Evolutionary conservation across 2,113 vertebrate species (phyloP).

Genomic region (Neopipo cinnamomea): DNA sequence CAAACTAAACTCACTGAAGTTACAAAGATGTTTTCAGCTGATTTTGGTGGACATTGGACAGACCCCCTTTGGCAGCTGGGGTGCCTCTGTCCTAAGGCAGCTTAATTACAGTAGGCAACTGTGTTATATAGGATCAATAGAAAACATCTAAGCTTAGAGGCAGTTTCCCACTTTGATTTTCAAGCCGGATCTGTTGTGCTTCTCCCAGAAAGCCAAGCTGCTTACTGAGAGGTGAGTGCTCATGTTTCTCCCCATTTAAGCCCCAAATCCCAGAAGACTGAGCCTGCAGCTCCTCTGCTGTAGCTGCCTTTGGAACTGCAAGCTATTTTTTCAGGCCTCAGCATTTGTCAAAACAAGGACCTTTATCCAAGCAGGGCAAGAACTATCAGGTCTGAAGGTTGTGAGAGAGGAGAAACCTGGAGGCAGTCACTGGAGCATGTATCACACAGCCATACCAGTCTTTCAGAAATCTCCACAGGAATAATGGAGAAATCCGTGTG

Average conservation of each 20-base stretch:
- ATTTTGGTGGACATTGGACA: background rate
- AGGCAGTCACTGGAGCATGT: background rate
- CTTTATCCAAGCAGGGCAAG: background rate
- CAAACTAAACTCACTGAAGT: background rate
- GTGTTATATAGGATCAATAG: background rate
- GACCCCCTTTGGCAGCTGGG: background rate
- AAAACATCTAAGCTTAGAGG: background rate
- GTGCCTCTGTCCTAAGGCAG: background rate
- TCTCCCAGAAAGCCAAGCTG: background rate
- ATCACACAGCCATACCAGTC: background rate
- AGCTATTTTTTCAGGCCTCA: background rate
- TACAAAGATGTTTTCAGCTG: background rate
- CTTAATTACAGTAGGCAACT: background rate
- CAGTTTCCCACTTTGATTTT: background rate
- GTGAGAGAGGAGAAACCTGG: background rate
- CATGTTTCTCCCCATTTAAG: background rate
- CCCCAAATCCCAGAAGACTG: background rate
- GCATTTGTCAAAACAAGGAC: background rate
- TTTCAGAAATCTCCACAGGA: background rate
- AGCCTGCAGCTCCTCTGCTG: background rate
- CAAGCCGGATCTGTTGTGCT: background rate
- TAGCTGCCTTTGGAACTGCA: background rate
- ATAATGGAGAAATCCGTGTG: fast-evolving
- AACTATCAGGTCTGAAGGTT: background rate
- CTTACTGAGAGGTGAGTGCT: background rate